Evolutionary conservation across 2,888 invertebrate genomes (phyloP).

Genomic region (Ennomos quercinarius): DNA sequence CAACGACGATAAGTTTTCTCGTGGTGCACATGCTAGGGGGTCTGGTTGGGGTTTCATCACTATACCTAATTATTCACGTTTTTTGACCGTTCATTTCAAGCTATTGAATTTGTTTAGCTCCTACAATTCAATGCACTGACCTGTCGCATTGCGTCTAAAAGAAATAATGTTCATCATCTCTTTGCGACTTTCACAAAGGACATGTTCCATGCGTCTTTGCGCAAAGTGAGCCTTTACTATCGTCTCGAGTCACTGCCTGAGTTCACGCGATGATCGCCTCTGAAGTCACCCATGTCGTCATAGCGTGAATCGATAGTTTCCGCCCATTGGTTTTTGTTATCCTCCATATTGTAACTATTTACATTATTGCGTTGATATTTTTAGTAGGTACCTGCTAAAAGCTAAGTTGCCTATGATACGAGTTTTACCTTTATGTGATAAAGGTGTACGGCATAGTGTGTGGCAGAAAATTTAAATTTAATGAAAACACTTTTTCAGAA

Average conservation of each 20-base stretch:
- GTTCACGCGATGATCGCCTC: slow-evolving; percentile 18
- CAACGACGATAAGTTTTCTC: too few species aligned
- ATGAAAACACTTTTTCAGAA: too few species aligned
- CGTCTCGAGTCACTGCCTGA: slow-evolving; percentile 14
- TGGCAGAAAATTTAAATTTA: slow-evolving; percentile 1
- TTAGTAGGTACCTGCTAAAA: slow-evolving; percentile 36
- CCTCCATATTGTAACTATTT: slow-evolving; percentile 36
- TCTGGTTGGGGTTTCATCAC: too few species aligned
- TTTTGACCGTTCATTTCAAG: too few species aligned
- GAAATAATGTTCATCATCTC: too few species aligned
- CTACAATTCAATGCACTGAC: too few species aligned
- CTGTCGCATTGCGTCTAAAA: too few species aligned
- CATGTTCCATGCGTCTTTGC: not conserved
- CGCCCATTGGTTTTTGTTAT: slow-evolving; percentile 35
- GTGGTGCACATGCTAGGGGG: too few species aligned
- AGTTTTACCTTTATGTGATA: slow-evolving; percentile 37
- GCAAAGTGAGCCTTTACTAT: slow-evolving; percentile 3
- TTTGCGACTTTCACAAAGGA: not conserved
- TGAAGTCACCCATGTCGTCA: slow-evolving; percentile 22
- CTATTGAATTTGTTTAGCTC: too few species aligned
- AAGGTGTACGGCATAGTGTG: slow-evolving; percentile 3
- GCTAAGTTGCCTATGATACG: slow-evolving; percentile 34
- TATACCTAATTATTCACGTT: too few species aligned
- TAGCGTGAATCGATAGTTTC: slow-evolving; percentile 33
- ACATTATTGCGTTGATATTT: slow-evolving; percentile 35